Percentiles rank a stretch among this genome's conserved stretches.
These are phyloP conservation scores for Drosophila erecta DNA, from an alignment of 1,140 invertebrate genomes.

Conservation along the genomic window DNA sequence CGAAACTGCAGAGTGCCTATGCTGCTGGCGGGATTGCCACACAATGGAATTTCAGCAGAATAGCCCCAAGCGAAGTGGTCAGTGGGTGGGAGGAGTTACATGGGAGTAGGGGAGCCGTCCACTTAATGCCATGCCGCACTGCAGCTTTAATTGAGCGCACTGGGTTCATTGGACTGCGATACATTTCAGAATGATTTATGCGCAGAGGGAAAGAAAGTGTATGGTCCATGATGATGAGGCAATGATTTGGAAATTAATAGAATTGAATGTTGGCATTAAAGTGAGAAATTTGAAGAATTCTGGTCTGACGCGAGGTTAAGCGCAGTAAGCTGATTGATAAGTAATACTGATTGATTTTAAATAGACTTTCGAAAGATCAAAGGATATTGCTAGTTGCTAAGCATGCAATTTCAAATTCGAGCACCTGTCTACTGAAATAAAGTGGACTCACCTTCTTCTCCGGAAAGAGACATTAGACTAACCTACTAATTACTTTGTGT, in stretches of 20 bases:
- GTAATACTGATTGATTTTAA: no score
- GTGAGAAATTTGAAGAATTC: no score
- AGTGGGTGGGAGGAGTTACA: conserved; percentile 27
- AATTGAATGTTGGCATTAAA: no score
- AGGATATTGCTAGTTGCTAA: no score
- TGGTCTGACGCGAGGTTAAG: no score
- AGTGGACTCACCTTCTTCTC: no score
- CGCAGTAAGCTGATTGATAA: no score
- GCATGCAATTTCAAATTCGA: no score
- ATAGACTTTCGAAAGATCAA: no score
- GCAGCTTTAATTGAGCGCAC: conserved; percentile 42
- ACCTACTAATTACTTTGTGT: background rate
- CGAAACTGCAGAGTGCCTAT: conserved; percentile 15
- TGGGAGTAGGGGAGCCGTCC: background rate
- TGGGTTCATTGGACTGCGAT: conserved; percentile 32
- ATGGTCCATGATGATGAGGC: background rate
- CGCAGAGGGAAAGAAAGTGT: no score
- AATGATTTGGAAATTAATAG: no score
- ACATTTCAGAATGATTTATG: conserved; percentile 19
- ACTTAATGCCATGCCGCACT: conserved; percentile 14
- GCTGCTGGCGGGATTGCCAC: conserved; percentile 1
- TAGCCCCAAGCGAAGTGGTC: conserved; percentile 29
- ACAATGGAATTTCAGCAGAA: conserved; percentile 40
- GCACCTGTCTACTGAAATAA: no score
- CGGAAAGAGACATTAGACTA: background rate